Evolutionary conservation across 1,140 invertebrate genomes (phyloP).

Genomic region (Drusus annulatus): DNA sequence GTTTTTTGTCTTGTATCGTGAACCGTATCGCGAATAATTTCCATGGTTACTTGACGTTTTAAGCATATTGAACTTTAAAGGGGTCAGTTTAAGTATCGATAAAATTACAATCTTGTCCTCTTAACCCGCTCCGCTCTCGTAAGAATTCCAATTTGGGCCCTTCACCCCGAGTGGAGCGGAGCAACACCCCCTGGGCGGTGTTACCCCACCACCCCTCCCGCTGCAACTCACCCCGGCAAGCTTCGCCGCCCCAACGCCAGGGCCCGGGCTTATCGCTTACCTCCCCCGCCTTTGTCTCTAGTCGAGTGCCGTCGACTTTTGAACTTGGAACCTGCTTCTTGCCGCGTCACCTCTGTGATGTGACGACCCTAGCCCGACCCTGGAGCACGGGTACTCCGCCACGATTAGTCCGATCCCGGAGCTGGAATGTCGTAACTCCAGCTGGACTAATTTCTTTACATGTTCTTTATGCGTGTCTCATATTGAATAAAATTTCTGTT

Average conservation of each 20-base stretch:
- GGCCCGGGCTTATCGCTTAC: conserved; percentile 21
- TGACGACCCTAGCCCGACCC: conserved; percentile 23
- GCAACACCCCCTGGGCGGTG: too few relatives aligned
- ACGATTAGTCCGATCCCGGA: conserved; percentile 1
- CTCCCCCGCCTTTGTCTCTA: conserved; percentile 36
- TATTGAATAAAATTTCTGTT: too few relatives aligned
- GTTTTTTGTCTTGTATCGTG: too few relatives aligned
- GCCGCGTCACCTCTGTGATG: conserved; percentile 39
- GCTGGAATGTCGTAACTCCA: background rate
- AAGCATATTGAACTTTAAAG: too few relatives aligned
- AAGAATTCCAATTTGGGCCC: conserved; percentile 38
- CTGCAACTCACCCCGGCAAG: too few relatives aligned
- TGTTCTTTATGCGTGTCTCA: background rate
- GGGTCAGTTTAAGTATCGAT: too few relatives aligned
- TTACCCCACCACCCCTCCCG: too few relatives aligned
- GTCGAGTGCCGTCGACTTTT: conserved; percentile 33
- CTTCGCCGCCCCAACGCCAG: background rate
- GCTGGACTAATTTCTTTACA: background rate
- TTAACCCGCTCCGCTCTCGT: background rate
- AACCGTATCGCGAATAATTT: too few relatives aligned
- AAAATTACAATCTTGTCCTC: background rate
- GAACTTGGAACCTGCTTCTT: conserved; percentile 43
- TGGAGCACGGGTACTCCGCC: background rate
- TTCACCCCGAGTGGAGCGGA: background rate
- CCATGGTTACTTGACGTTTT: too few relatives aligned